Base-by-base conservation (phyloP, 2,113 vertebrate species). In the Rousettus leschenaultii region DNA sequence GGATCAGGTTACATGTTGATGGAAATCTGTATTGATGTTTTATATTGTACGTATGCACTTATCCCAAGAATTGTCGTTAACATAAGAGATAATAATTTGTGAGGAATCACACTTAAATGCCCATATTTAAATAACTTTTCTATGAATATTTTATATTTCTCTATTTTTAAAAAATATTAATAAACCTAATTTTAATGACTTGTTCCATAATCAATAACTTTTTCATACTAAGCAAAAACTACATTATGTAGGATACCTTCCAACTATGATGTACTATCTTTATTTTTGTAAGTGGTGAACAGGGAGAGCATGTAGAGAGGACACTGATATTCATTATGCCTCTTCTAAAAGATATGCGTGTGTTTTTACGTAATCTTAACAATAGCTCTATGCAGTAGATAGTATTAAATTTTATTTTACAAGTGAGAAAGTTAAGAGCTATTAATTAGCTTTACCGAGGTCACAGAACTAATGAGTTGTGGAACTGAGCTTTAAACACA, bases 371-470 rank as follows among this genome's bases (percentile, higher is more conserved):
- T 66, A 57, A 75, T 19, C 35, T 57, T 48, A 63, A 43, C 8
- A 57, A 21, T 65, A 59, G 30, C 26, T 38, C 38, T 71, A 0
- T 86, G 86, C 74, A 71, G 48, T 40, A 38, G 38, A 35, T 87
- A 68, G 55, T 66, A 45, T 89, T 93, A 78, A 55, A 71, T 91
- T 53, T 65, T 85, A 53, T 22, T 92, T 95, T 95, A 91, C 30
- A 48, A 43, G 43, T 68, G 83, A 66, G 38, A 80, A 48, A 74
- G n/a, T 59, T 90, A 59, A 66, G 66, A 79, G 71, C 55, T 48
- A 59, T 84, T 92, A 87, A 65, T 71, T 89, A 77, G 74, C 51
- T 78, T 93, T 48, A 30, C 43, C 55, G 40, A 95, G 48, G n/a
- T 89, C 66, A 86, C 45, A 95, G 85, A 94, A 45, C 19, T 70